Evolutionary conservation across 1,140 invertebrate species (phyloP).

Genomic region (Protaetia brevitarsis): DNA sequence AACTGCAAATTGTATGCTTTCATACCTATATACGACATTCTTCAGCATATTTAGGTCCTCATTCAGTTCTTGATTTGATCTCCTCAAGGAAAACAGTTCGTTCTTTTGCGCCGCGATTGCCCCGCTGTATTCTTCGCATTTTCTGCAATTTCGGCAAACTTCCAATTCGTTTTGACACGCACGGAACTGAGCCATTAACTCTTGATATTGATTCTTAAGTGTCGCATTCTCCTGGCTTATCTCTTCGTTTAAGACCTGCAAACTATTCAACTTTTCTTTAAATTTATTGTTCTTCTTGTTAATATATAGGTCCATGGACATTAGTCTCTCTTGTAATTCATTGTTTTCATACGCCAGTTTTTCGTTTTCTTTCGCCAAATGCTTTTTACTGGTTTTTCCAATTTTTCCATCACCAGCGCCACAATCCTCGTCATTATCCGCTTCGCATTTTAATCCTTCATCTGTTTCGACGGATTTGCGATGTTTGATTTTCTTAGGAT

Average conservation of each 20-base stretch:
- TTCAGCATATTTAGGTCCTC: conserved; percentile 65
- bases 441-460: conserved; percentile 29
- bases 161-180: conserved; percentile 35
- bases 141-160: conserved; percentile 39
- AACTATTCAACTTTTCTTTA: conserved; percentile 40
- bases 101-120: conserved; percentile 48
- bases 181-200: conserved; percentile 33
- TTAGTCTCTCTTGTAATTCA: conserved; percentile 42
- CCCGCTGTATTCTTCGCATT: conserved; percentile 48
- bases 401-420: neutral
- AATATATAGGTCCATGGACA: conserved; percentile 41
- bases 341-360: conserved; percentile 47
- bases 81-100: conserved; percentile 48
- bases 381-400: conserved; percentile 36
- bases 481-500: conserved; percentile 29
- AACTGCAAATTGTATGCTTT: neutral
- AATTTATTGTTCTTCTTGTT: conserved; percentile 43
- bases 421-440: conserved; percentile 22
- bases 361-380: conserved; percentile 47
- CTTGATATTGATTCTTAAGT: conserved; percentile 36
- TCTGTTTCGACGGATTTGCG: conserved; percentile 25
- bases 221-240: conserved; percentile 36
- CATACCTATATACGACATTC: conserved; percentile 60
- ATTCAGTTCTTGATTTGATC: conserved; percentile 53
- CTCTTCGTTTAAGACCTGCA: conserved; percentile 38